Conservation (phyloP, 2,113 vertebrate species). For the Lepisosteus oculatus region DNA sequence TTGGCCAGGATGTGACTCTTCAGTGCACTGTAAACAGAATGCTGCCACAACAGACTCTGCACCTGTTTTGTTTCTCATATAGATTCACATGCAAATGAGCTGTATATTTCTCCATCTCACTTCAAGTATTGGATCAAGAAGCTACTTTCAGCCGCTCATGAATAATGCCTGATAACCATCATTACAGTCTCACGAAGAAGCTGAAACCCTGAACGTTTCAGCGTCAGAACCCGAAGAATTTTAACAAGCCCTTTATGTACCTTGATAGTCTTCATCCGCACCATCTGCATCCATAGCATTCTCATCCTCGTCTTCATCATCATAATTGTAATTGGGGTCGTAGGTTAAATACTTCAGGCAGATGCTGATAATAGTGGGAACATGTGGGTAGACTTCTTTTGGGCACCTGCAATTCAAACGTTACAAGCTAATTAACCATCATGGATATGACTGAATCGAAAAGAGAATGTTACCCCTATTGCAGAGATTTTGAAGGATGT, state of each 20-base stretch:
- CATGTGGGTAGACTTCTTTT: conserved; percentile 97
- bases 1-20: too few species aligned
- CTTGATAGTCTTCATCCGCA: conserved; percentile 96
- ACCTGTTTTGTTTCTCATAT: too few species aligned
- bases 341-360: conserved; percentile 98
- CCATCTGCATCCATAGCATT: conserved; percentile 97
- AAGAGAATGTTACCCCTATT: background rate
- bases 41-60: too few species aligned
- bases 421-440: background rate
- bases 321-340: conserved; percentile 98
- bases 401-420: conserved; percentile 77
- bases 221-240: background rate
- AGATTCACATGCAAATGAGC: too few species aligned
- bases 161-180: too few species aligned
- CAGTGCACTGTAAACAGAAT: too few species aligned
- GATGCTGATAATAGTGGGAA: conserved; percentile 95
- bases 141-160: too few species aligned
- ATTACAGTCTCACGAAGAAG: too few species aligned
- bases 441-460: background rate
- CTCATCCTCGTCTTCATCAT: conserved; percentile 97
- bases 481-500: too few species aligned
- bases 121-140: too few species aligned
- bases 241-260: conserved; percentile 51
- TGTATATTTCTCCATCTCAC: background rate
- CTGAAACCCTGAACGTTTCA: background rate